Conservation (phyloP, 2,797 vertebrate genomes). For the Crypturellus tataupa region DNA sequence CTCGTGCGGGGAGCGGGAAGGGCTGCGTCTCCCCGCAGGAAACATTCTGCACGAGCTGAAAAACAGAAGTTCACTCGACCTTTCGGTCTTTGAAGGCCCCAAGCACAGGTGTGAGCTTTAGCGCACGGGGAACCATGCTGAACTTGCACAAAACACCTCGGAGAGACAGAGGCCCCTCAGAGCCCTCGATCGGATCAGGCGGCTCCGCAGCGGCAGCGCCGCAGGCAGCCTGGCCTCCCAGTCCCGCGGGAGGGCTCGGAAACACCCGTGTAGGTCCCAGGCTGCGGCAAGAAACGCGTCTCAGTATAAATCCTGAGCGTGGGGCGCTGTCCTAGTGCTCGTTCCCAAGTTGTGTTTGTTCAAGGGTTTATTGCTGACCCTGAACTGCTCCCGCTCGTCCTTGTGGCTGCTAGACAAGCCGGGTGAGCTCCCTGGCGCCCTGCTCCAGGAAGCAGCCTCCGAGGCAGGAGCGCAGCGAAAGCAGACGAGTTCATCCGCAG, state of each 20-base stretch:
- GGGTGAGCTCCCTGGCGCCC: background rate
- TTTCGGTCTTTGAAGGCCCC: background rate
- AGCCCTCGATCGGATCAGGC: background rate
- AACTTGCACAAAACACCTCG: background rate
- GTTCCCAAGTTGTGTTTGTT: background rate
- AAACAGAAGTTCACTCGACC: background rate
- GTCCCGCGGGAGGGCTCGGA: background rate
- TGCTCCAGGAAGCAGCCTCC: no score
- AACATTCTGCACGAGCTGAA: background rate
- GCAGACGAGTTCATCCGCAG: background rate
- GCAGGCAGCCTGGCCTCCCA: background rate
- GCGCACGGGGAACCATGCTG: background rate
- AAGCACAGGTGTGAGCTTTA: fast-evolving
- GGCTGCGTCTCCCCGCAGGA: background rate
- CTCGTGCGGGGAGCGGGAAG: background rate
- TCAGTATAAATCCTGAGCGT: background rate
- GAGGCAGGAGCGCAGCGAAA: background rate
- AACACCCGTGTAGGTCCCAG: background rate
- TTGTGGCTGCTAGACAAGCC: background rate
- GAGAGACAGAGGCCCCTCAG: background rate
- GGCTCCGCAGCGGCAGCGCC: background rate
- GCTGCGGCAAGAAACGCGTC: background rate
- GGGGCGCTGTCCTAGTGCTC: background rate
- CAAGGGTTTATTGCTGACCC: background rate
- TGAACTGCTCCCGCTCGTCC: background rate